Percentiles rank a stretch among this genome's conserved stretches.
Evolutionary conservation across 2,113 vertebrate genomes (phyloP).

Genomic region (Tylochromis polylepis): DNA sequence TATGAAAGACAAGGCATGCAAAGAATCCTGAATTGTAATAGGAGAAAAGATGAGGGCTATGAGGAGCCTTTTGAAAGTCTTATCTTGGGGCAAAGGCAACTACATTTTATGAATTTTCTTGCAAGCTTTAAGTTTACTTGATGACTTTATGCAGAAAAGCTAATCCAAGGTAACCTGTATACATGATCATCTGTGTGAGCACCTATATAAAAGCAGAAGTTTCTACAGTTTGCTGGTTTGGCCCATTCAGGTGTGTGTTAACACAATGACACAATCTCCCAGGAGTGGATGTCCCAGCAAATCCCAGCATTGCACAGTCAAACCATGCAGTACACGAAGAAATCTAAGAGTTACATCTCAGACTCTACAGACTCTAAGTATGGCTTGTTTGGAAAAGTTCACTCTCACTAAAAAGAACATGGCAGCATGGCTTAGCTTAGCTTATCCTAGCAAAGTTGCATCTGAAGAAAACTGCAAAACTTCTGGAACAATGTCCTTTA

Average conservation of each 20-base stretch:
- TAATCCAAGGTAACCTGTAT: background rate
- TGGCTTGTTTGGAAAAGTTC: background rate
- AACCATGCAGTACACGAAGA: background rate
- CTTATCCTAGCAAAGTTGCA: background rate
- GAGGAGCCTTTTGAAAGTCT: background rate
- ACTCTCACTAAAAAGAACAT: background rate
- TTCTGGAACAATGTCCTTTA: background rate
- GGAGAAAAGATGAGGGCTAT: background rate
- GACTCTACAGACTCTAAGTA: background rate
- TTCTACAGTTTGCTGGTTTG: background rate
- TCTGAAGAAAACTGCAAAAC: background rate
- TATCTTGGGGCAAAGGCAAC: background rate
- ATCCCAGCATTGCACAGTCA: background rate
- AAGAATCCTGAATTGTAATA: background rate
- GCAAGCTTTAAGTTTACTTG: background rate
- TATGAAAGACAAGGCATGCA: background rate
- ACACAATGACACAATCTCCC: background rate
- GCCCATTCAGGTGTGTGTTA: background rate
- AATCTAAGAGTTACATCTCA: background rate
- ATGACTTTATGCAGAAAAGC: background rate
- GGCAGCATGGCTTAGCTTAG: background rate
- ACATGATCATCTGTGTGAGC: background rate
- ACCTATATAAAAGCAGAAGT: background rate
- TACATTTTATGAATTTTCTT: background rate
- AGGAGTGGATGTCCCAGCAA: background rate